Evolutionary conservation across 2,113 vertebrate species (phyloP).

Genomic region (Mesoclemmys tuberculata): DNA sequence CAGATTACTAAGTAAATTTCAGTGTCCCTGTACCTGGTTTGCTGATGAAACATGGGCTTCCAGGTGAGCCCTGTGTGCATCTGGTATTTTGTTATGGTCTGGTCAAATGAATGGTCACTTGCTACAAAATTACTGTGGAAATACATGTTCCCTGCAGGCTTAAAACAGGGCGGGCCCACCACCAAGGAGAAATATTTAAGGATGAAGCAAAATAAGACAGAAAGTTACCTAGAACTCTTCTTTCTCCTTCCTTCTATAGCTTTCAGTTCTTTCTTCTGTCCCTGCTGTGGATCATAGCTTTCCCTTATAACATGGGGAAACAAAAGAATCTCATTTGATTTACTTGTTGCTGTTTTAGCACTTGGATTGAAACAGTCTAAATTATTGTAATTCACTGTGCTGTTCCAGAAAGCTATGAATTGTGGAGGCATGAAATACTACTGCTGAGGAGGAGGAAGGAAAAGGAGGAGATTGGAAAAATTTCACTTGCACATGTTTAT

Average conservation of each 20-base stretch:
- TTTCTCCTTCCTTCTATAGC: too few relatives aligned
- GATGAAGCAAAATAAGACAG: not conserved
- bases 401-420: not conserved
- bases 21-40: not conserved
- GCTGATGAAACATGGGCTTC: rapidly evolving
- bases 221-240: not conserved
- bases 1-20: not conserved
- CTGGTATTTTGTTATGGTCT: not conserved
- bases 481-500: not conserved
- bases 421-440: not conserved
- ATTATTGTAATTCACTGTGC: not conserved
- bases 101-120: not conserved
- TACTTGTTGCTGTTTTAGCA: not conserved
- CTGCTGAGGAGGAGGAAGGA: not conserved
- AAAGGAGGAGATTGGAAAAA: not conserved
- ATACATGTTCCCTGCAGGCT: not conserved
- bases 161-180: not conserved
- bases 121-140: rapidly evolving
- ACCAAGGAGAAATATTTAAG: not conserved
- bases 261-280: not conserved
- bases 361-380: not conserved
- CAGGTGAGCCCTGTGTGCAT: not conserved
- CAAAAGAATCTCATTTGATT: not conserved
- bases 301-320: not conserved
- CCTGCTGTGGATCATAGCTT: not conserved